Base-by-base conservation (phyloP, 2,888 invertebrate genomes). In the Odontocerum albicorne region DNA sequence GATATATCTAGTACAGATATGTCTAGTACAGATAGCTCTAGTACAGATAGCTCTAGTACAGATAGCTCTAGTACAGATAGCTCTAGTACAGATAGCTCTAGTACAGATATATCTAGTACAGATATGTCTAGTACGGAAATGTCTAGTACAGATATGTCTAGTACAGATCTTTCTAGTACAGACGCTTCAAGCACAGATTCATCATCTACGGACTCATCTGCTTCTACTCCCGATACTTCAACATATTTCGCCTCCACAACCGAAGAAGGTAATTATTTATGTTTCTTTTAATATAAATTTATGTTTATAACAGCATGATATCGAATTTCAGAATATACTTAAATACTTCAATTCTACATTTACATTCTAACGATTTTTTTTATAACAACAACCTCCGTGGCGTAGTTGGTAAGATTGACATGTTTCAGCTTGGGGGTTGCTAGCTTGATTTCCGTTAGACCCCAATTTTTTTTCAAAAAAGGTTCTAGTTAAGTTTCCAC, bases 11-110 rank as follows among this genome's bases (percentile, higher is more conserved):
- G 61, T 35, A 62, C 65, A 15, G 51, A 49, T 10, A 39, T 47
- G 13, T 43, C 61, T 21, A 43, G 36, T 15, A 38, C 49, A 20
- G 62, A 62, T 4, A 49, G 45, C 22, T 54, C 55, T 21, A 58
- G 49, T 31, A 47, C 49, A 22, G 51, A 38, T 32, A 39, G 22
- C 31, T 21, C 51, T 21, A 54, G 45, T 13, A 33, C 38, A 8
- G 55, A 55, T 12, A 17, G 20, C n/a, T 45, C 55, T 35, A 45
- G 56, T 50, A 62, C 54, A 27, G 64, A 63, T 43, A 46, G 49
- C 8, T 46, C 55, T 12, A 60, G 60, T 38, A 62, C 64, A 19
- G 59, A 40, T 43, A 52, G 61, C 20, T 63, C 64, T 49, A 61
- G 57, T 20, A 62, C 63, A 8, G 62, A 62, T 4, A 47, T 10